These are phyloP conservation scores for Mus spretus DNA, from an alignment of 2,797 vertebrate species.

Conservation along the genomic window DNA sequence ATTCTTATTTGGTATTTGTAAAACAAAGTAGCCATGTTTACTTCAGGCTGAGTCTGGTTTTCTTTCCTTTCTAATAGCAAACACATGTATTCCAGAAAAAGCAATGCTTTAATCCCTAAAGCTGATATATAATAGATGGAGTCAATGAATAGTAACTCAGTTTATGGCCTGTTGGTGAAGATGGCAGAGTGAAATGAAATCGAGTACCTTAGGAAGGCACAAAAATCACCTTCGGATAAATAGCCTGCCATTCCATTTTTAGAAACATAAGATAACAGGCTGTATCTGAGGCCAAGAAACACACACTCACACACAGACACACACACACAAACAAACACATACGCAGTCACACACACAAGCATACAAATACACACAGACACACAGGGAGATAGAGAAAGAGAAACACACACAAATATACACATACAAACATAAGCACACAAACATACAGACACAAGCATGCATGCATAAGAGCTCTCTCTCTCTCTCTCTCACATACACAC, in stretches of 20 bases:
- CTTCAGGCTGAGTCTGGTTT: slow-evolving; percentile 57
- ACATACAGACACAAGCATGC: neutral
- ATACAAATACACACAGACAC: neutral
- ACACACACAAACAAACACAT: too few relatives aligned
- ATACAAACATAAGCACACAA: neutral
- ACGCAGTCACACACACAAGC: neutral
- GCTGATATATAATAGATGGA: slow-evolving; percentile 65
- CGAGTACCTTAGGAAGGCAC: slow-evolving; percentile 26
- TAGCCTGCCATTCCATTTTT: neutral
- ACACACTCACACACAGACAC: neutral
- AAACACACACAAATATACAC: neutral
- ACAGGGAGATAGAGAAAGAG: neutral
- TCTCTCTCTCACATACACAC: neutral
- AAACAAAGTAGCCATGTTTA: slow-evolving; percentile 61
- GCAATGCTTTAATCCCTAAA: slow-evolving; percentile 57
- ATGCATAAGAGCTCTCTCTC: neutral
- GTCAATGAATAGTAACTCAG: slow-evolving; percentile 37
- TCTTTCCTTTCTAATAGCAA: slow-evolving; percentile 55
- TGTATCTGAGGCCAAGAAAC: slow-evolving; percentile 41
- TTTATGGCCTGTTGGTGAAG: slow-evolving; percentile 33
- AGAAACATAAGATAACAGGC: slow-evolving; percentile 56
- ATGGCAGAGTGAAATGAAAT: slow-evolving; percentile 55
- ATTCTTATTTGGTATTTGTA: slow-evolving; percentile 56
- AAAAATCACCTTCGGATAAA: slow-evolving; percentile 32
- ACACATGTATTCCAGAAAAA: slow-evolving; percentile 68